Percentiles rank a stretch among this genome's conserved stretches.
These are phyloP conservation scores for Argyresthia albistria DNA, from an alignment of 2,888 invertebrate genomes.

Conservation along the genomic window DNA sequence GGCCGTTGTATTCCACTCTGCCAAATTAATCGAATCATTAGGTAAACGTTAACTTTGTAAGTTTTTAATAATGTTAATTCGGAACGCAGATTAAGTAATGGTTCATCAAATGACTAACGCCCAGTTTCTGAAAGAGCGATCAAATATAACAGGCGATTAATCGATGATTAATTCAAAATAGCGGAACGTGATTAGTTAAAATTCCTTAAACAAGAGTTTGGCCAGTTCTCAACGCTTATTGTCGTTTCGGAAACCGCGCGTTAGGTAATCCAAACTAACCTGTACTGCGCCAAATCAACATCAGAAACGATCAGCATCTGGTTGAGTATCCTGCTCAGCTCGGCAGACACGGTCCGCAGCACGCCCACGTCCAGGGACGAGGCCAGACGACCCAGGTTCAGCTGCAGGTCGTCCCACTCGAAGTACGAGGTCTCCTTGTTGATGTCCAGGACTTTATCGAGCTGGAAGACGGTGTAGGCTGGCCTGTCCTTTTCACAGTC, in stretches of 20 bases:
- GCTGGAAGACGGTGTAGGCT: constrained; percentile 81
- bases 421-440: constrained; percentile 77
- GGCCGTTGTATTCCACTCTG: constrained; percentile 68
- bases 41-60: no score
- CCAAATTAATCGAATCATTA: constrained; percentile 12
- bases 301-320: constrained; percentile 70
- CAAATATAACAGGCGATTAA: no score
- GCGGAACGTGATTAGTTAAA: no score
- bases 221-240: no score
- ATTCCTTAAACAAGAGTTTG: no score
- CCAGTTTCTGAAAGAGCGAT: no score
- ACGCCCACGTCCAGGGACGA: constrained; percentile 67
- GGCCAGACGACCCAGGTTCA: constrained; percentile 63
- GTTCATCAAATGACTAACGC: no score
- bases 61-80: no score
- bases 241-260: no score
- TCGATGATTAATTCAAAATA: no score
- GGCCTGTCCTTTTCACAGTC: constrained; percentile 81
- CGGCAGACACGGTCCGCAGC: constrained; percentile 69
- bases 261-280: constrained; percentile 32
- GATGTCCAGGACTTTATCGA: constrained; percentile 79
- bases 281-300: constrained; percentile 74
- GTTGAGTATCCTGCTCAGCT: constrained; percentile 70
- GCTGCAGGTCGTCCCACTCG: constrained; percentile 74
- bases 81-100: no score